A percentile compares a stretch with the other conserved stretches of the same genome.
Evolutionary conservation across 2,888 invertebrate species (phyloP).

Genomic region (Epirrhoe alternata): DNA sequence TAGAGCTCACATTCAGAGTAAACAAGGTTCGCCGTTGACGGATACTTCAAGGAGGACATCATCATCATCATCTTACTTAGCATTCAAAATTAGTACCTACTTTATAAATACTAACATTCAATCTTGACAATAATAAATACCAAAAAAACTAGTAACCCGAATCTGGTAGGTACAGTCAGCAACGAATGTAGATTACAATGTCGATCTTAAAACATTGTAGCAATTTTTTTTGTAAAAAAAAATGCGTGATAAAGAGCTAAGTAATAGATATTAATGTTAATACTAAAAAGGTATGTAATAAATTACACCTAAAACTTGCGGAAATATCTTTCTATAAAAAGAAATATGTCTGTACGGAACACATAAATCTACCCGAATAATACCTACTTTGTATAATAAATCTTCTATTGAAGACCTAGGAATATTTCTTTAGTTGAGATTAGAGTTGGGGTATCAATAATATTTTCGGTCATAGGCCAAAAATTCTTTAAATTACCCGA

Average conservation of each 20-base stretch:
- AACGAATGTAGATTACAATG: too few relatives aligned
- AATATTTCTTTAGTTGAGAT: constrained; percentile 28
- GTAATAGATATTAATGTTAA: background rate
- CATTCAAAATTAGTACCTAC: too few relatives aligned
- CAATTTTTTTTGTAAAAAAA: too few relatives aligned
- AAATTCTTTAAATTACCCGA: background rate
- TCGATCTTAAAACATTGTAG: too few relatives aligned
- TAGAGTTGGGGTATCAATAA: constrained; percentile 16
- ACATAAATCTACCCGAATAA: constrained; percentile 28
- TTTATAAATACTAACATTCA: too few relatives aligned
- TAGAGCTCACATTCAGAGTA: too few relatives aligned
- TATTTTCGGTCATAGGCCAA: background rate
- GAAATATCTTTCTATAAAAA: constrained; percentile 18
- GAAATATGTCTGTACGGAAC: constrained; percentile 22
- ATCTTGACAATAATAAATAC: too few relatives aligned
- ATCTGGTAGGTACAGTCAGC: too few relatives aligned
- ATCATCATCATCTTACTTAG: too few relatives aligned
- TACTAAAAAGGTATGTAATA: background rate
- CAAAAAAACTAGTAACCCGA: too few relatives aligned
- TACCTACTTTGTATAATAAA: constrained; percentile 29
- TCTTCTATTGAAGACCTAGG: constrained; percentile 37
- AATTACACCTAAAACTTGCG: constrained; percentile 1
- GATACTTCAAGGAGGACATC: too few relatives aligned
- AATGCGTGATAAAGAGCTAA: background rate
- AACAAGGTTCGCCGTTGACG: too few relatives aligned